phyloP scores from a whole-genome alignment of 2,113 vertebrate genomes.

The Rhinolophus ferrumequinum region DNA sequence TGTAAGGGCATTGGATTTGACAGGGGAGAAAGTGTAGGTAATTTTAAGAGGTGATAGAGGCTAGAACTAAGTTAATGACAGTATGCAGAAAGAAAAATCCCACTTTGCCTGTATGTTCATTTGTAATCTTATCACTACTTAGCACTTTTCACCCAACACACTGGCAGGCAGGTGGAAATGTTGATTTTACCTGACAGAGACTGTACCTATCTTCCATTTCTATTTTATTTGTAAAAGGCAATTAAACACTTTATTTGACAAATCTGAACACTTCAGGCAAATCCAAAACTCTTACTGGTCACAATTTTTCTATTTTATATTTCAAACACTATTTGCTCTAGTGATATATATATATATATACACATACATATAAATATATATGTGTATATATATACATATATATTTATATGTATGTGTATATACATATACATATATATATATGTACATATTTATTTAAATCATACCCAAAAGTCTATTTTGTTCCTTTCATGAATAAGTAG shows the following conservation, averaged over 20 bases:
- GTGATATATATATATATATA: background rate
- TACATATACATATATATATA: too few relatives aligned
- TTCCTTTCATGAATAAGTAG: background rate
- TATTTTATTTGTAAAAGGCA: constrained; percentile 4
- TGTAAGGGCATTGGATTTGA: background rate
- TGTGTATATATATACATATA: too few relatives aligned
- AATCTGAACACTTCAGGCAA: constrained; percentile 1
- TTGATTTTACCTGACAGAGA: background rate
- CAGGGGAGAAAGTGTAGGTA: background rate
- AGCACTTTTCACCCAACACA: background rate
- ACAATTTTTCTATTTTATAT: background rate
- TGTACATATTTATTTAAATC: background rate
- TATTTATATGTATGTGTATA: background rate
- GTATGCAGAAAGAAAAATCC: background rate
- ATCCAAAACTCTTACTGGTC: background rate
- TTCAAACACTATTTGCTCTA: background rate
- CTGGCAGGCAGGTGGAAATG: background rate
- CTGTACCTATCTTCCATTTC: background rate
- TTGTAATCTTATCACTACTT: background rate
- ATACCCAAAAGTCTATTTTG: background rate
- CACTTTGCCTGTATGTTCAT: background rate
- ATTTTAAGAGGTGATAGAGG: background rate
- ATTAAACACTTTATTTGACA: background rate
- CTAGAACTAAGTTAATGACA: background rate
- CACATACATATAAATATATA: too few relatives aligned